Base-by-base conservation (phyloP, 2,797 vertebrate species). In the Heterohyrax brucei region DNA sequence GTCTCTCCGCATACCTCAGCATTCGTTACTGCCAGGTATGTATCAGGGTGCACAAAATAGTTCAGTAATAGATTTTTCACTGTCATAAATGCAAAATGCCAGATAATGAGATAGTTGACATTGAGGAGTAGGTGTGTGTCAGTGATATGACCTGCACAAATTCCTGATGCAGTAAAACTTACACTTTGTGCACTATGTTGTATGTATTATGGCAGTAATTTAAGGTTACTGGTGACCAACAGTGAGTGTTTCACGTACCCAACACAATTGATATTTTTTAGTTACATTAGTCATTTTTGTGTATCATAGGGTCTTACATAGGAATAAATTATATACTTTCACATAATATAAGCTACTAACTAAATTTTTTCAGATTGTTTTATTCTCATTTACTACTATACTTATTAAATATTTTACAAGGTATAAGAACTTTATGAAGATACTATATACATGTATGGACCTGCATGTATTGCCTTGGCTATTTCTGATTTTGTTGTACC, bases 131-230 rank as follows among this genome's bases (percentile, higher is more conserved):
- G 53, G 13, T 56, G 3, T 46, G 4, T 1, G 1, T 3, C 4
- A 14, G 24, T 13, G 7, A 9, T 21, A 4, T 39, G 46, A 1
- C 9, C 73, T 46, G 8, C 4, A 0, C 4, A 8, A 73, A 9
- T 26, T 22, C 73, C 21, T 1, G 0, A 12, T 12, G 64, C 28
- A 4, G 59, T 1, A 18, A 16, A 61, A 39, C 5, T 1, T 2
- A 10, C 19, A 19, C 53, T 0, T 0, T n/a, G 26, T 14, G 19
- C 1, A 28, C 30, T 48, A 9, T 2, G 3, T 21, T 7, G 5
- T n/a, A 30, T 10, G 1, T 12, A 7, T 30, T 56, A 3, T 28
- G 16, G 68, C 46, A 33, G 6, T 13, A 3, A 3, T 56, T 56
- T 56, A 56, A 56, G 13, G 53, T 56, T 56, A 12, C 53, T 56